phyloP scores from a whole-genome alignment of 2,888 invertebrate species.

The Aricia artaxerxes region DNA sequence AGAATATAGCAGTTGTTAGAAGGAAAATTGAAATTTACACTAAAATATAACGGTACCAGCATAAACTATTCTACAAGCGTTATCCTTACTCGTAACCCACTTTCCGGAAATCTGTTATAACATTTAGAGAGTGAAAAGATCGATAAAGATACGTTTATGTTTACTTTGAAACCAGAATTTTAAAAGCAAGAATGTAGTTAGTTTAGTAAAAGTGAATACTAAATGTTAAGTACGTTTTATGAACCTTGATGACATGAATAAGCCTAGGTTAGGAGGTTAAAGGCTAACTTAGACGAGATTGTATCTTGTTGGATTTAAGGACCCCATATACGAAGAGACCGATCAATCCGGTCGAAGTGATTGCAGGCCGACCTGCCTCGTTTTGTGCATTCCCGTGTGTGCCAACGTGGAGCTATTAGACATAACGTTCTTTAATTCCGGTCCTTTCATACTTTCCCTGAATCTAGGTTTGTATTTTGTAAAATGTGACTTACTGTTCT shows the following conservation, averaged over 20 bases:
- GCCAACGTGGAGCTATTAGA: too few relatives aligned
- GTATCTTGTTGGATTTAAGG: background rate
- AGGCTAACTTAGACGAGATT: background rate
- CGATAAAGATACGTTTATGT: constrained; percentile 21
- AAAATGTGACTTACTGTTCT: background rate
- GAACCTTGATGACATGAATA: background rate
- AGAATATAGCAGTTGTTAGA: background rate
- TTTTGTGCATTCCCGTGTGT: too few relatives aligned
- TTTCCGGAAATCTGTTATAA: constrained; percentile 20
- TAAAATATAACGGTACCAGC: constrained; percentile 13
- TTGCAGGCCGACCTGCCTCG: too few relatives aligned
- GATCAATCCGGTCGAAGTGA: too few relatives aligned
- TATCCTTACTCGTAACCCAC: constrained; percentile 16
- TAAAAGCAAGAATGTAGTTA: background rate
- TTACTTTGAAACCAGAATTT: constrained; percentile 10
- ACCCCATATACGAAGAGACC: too few relatives aligned
- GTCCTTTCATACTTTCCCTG: too few relatives aligned
- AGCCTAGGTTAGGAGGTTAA: constrained; percentile 14
- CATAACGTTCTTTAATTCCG: too few relatives aligned
- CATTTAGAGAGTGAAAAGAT: constrained; percentile 20
- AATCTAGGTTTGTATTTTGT: too few relatives aligned
- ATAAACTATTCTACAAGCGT: background rate
- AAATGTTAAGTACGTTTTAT: background rate
- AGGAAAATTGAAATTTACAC: background rate
- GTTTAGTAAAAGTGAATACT: constrained; percentile 9